Evolutionary conservation across 2,888 invertebrate species (phyloP).

Genomic region (Yponomeuta cagnagella): DNA sequence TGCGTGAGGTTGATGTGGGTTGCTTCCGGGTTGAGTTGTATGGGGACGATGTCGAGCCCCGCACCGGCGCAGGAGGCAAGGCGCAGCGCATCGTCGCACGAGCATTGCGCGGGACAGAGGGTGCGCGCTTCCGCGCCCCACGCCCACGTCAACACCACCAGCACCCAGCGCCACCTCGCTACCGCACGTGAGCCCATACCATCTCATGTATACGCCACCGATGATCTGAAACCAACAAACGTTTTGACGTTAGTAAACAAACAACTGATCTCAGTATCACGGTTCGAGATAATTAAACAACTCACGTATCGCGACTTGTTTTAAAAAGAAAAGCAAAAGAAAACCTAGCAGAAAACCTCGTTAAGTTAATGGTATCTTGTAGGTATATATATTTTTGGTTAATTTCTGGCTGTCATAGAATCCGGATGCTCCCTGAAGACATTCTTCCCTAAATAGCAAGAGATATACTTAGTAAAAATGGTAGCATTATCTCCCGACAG

Average conservation of each 20-base stretch:
- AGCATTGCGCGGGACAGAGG: slow-evolving; percentile 87
- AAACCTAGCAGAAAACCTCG: slow-evolving; percentile 6
- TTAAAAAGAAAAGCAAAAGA: slow-evolving; percentile 18
- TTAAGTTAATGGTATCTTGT: slow-evolving; percentile 31
- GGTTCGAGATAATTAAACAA: slow-evolving; percentile 17
- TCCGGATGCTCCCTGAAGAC: slow-evolving; percentile 44
- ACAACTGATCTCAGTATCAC: slow-evolving; percentile 7
- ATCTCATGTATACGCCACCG: slow-evolving; percentile 68
- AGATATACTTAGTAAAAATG: slow-evolving; percentile 48
- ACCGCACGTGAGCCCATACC: slow-evolving; percentile 70
- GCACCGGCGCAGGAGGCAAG: slow-evolving; percentile 86
- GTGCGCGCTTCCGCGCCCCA: slow-evolving; percentile 74
- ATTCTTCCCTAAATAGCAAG: slow-evolving; percentile 37
- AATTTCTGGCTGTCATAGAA: slow-evolving; percentile 62
- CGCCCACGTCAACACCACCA: slow-evolving; percentile 71
- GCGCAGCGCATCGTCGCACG: slow-evolving; percentile 86
- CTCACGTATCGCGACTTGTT: slow-evolving; percentile 6
- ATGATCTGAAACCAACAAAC: slow-evolving; percentile 47
- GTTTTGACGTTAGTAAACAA: slow-evolving; percentile 16
- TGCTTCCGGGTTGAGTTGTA: slow-evolving; percentile 91
- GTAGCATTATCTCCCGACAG: slow-evolving; percentile 61
- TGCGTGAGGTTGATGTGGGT: slow-evolving; percentile 88
- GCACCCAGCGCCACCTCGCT: slow-evolving; percentile 68
- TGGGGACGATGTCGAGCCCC: slow-evolving; percentile 88
- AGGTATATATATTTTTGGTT: slow-evolving; percentile 40